Evolutionary conservation across 1,140 invertebrate genomes (phyloP), one percentile per base, ranked within the genome.

Genomic region (Papilio helenus): DNA sequence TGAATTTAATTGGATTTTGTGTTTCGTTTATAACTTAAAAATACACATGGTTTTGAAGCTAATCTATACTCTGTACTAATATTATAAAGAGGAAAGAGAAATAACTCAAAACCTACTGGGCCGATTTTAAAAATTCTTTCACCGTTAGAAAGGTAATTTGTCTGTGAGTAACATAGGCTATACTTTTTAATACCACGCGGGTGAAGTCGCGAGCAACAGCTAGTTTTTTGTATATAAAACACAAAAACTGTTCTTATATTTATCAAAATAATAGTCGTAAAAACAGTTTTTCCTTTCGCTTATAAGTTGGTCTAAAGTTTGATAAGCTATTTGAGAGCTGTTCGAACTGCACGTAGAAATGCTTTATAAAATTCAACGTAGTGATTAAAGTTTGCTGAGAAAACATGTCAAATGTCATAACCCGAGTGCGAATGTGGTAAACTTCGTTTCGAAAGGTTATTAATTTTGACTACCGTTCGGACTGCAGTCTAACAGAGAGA

Each of bases 321-420:
- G 61, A 65, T 65, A 65, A 65, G 61, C 61, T 65, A 34, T 65
- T 65, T 29, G 61, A 65, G 10, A 26, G 61, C 23, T 29, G 23
- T 65, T 65, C 23, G 61, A 65, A 65, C 61, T 65, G 61, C 61
- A 65, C 12, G 61, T 16, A 29, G 61, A 65, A 65, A 34, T 65
- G 26, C 14, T 68, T 68, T 68, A 68, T 68, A 68, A 68, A 68
- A 68, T 34, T 12, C 61, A 29, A 14, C 61, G 61, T 12, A 26
- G 23, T 68, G 61, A 68, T 68, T 68, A 68, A 68, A 68, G 61
- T 68, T 68, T 34, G 61, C 29, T 68, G 23, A 68, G 61, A 18
- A 68, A 29, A 29, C 61, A 68, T 68, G 61, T 68, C 61, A 68
- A 68, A 68, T 29, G 55, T 58, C 55, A 68, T 29, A 34, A 9